Conservation (phyloP, 2,113 vertebrate genomes). For the Panthera tigris region DNA sequence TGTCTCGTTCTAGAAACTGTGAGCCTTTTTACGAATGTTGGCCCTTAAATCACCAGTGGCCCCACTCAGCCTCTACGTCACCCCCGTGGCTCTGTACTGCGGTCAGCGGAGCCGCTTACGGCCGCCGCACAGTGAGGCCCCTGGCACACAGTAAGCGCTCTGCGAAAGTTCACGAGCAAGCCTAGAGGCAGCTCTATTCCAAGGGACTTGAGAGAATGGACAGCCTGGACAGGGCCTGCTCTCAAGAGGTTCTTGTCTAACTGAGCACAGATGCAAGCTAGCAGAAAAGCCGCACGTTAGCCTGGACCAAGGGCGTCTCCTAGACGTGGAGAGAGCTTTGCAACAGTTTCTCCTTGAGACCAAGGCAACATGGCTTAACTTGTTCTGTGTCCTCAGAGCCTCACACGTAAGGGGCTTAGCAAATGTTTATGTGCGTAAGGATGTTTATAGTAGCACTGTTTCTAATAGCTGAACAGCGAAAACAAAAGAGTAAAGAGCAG, state of each 20-base stretch:
- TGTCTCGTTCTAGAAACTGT: background rate
- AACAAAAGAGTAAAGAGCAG: background rate
- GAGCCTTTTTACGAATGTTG: background rate
- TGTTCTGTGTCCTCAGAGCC: background rate
- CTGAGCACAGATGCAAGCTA: background rate
- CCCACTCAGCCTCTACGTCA: too few species aligned
- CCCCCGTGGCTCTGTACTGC: background rate
- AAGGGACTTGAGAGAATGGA: background rate
- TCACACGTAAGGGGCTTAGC: too few species aligned
- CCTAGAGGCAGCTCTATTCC: background rate
- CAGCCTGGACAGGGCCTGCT: background rate
- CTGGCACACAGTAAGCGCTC: background rate
- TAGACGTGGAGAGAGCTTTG: accelerated
- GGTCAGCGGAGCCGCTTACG: background rate
- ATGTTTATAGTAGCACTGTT: background rate
- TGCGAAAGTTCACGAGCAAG: accelerated
- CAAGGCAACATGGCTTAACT: background rate
- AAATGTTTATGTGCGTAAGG: background rate
- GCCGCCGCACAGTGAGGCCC: background rate
- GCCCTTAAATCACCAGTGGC: background rate
- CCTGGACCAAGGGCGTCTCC: background rate
- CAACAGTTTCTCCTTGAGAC: background rate
- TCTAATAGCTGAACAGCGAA: background rate
- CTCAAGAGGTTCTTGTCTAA: background rate
- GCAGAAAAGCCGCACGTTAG: background rate